Percentiles rank a stretch among this genome's conserved stretches.
Evolutionary conservation across 2,888 invertebrate species (phyloP).

Genomic region (Liopterus haemorrhoidalis): DNA sequence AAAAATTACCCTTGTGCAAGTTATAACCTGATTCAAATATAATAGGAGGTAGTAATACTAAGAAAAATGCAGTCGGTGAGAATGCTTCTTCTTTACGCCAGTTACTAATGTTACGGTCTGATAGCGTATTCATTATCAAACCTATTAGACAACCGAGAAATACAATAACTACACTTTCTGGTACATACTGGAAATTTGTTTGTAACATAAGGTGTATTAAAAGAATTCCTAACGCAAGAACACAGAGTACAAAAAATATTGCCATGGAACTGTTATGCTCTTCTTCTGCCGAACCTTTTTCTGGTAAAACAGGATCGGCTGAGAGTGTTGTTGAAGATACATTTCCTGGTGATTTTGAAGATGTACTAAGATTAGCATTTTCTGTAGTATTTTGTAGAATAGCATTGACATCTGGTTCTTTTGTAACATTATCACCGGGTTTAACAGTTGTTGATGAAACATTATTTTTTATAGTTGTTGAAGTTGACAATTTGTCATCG

Average conservation of each 20-base stretch:
- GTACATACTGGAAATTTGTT: constrained; percentile 92
- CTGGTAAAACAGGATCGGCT: constrained; percentile 76
- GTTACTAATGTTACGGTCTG: constrained; percentile 81
- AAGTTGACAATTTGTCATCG: constrained; percentile 15
- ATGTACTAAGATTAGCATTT: constrained; percentile 9
- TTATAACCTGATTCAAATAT: constrained; percentile 99
- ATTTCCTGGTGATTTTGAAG: constrained; percentile 16
- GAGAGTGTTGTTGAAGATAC: constrained; percentile 49
- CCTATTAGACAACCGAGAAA: constrained; percentile 92
- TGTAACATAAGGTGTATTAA: constrained; percentile 92
- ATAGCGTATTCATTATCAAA: constrained; percentile 81
- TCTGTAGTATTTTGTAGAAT: neutral
- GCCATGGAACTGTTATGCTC: constrained; percentile 96
- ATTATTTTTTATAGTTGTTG: constrained; percentile 8
- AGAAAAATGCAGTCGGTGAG: constrained; percentile 95
- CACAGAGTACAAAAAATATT: constrained; percentile 95
- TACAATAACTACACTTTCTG: constrained; percentile 96
- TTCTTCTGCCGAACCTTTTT: constrained; percentile 86
- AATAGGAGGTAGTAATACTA: constrained; percentile 93
- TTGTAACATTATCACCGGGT: constrained; percentile 7
- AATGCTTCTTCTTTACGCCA: constrained; percentile 98
- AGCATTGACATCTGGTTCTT: constrained; percentile 9
- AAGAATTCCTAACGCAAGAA: constrained; percentile 88
- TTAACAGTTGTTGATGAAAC: constrained; percentile 16
- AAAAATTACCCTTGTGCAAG: constrained; percentile 93